Conservation (phyloP, 2,888 invertebrate species). For the Halictus quadricinctus region DNA sequence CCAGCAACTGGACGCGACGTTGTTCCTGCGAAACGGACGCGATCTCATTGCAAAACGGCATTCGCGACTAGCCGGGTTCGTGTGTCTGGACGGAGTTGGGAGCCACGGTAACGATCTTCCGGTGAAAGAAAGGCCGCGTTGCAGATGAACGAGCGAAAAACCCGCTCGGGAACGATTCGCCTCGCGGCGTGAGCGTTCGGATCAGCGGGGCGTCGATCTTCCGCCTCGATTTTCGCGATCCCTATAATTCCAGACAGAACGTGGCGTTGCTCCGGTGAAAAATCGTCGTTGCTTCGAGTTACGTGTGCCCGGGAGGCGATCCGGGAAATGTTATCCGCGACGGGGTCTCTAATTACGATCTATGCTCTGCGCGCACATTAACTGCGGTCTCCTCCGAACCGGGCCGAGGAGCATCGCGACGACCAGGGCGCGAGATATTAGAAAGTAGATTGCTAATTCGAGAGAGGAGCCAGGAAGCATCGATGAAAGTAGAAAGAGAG, state of each 20-base stretch:
- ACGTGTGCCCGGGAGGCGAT: slow-evolving; percentile 43
- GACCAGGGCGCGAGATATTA: slow-evolving; percentile 32
- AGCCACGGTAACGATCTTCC: neutral
- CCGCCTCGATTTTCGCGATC: slow-evolving; percentile 1
- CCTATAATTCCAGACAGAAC: slow-evolving; percentile 6
- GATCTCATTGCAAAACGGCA: no score
- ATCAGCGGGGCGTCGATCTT: neutral
- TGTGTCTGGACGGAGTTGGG: neutral
- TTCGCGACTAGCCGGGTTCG: neutral
- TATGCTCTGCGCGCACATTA: slow-evolving; percentile 44
- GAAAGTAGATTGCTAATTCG: slow-evolving; percentile 54
- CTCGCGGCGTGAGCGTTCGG: neutral
- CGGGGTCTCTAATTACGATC: slow-evolving; percentile 67
- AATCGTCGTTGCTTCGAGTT: slow-evolving; percentile 56
- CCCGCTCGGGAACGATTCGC: neutral
- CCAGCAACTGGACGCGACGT: neutral
- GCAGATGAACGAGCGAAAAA: neutral
- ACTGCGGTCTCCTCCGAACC: slow-evolving; percentile 30
- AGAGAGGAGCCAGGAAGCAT: slow-evolving; percentile 27
- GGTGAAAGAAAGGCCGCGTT: neutral
- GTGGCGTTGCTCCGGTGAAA: slow-evolving; percentile 16
- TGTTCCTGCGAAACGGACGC: no score
- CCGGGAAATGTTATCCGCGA: slow-evolving; percentile 66
- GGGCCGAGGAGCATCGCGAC: slow-evolving; percentile 17
- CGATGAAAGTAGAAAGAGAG: slow-evolving; percentile 58